Evolutionary conservation across 2,797 vertebrate genomes (phyloP).

Genomic region (Etheostoma perlongum): DNA sequence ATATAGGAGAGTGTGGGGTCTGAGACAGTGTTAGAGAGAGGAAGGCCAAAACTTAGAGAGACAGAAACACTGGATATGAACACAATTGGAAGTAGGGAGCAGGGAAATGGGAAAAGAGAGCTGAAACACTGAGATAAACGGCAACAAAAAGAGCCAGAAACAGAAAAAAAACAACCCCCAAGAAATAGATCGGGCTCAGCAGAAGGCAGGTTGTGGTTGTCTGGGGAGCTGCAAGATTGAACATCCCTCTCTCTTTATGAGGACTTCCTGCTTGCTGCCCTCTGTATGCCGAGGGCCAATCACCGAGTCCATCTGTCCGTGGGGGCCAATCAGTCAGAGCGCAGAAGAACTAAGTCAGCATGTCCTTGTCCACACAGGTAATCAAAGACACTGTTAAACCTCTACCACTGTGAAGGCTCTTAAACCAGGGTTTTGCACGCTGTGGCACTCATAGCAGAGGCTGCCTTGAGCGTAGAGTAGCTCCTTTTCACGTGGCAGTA

Average conservation of each 20-base stretch:
- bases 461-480: constrained; percentile 17
- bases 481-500: constrained; percentile 6
- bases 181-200: constrained; percentile 56
- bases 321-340: constrained; percentile 73
- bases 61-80: constrained; percentile 23
- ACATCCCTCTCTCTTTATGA: constrained; percentile 66
- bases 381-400: constrained; percentile 66
- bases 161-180: constrained; percentile 22
- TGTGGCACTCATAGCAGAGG: constrained; percentile 4
- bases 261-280: constrained; percentile 60
- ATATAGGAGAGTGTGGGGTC: constrained; percentile 40
- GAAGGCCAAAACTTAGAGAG: constrained; percentile 38
- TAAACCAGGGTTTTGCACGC: constrained; percentile 28
- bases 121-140: constrained; percentile 39
- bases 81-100: constrained; percentile 22
- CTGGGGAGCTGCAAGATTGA: constrained; percentile 70
- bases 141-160: constrained; percentile 40
- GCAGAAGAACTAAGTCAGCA: constrained; percentile 72
- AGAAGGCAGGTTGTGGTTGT: constrained; percentile 56
- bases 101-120: constrained; percentile 8
- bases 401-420: constrained; percentile 44
- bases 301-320: constrained; percentile 62
- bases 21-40: constrained; percentile 38
- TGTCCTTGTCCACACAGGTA: constrained; percentile 71
- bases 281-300: constrained; percentile 63